These are phyloP conservation scores for Torymus auratus DNA, from an alignment of 2,888 invertebrate species.

Conservation along the genomic window DNA sequence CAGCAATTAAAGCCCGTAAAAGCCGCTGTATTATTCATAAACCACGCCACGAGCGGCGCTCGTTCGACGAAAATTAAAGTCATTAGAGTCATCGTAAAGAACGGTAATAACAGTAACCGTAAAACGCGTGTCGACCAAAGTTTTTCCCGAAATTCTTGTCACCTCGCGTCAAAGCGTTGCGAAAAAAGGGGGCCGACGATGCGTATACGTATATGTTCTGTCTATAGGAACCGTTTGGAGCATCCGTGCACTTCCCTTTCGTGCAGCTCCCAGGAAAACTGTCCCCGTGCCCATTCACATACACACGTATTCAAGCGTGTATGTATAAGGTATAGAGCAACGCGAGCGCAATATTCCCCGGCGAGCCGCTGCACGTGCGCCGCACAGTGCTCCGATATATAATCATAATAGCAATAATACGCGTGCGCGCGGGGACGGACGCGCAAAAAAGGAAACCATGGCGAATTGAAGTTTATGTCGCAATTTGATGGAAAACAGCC, in stretches of 20 bases:
- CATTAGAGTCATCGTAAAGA: slow-evolving; percentile 47
- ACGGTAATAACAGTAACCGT: slow-evolving; percentile 47
- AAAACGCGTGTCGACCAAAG: slow-evolving; percentile 11
- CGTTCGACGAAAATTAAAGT: slow-evolving; percentile 44
- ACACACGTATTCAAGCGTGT: too few species aligned
- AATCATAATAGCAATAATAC: slow-evolving; percentile 18
- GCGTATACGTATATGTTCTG: not conserved
- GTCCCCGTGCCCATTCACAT: too few species aligned
- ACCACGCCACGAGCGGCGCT: slow-evolving; percentile 21
- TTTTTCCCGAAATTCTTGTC: slow-evolving; percentile 41
- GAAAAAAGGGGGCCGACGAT: not conserved
- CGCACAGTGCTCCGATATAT: slow-evolving; percentile 12
- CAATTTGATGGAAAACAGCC: slow-evolving; percentile 23
- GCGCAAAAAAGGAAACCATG: slow-evolving; percentile 23
- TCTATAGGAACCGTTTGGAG: slow-evolving; percentile 34
- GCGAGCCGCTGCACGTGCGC: slow-evolving; percentile 12
- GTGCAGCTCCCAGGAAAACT: slow-evolving; percentile 1
- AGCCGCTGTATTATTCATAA: not conserved
- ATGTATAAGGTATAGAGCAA: slow-evolving; percentile 5
- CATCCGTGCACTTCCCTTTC: slow-evolving; percentile 37
- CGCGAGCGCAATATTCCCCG: not conserved
- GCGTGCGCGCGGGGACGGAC: not conserved
- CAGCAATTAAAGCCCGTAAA: not conserved
- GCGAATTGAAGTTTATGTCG: slow-evolving; percentile 46
- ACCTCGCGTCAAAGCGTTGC: slow-evolving; percentile 5